These are phyloP conservation scores for Orientallactaga sibirica DNA, from an alignment of 2,797 vertebrate species.

Conservation along the genomic window DNA sequence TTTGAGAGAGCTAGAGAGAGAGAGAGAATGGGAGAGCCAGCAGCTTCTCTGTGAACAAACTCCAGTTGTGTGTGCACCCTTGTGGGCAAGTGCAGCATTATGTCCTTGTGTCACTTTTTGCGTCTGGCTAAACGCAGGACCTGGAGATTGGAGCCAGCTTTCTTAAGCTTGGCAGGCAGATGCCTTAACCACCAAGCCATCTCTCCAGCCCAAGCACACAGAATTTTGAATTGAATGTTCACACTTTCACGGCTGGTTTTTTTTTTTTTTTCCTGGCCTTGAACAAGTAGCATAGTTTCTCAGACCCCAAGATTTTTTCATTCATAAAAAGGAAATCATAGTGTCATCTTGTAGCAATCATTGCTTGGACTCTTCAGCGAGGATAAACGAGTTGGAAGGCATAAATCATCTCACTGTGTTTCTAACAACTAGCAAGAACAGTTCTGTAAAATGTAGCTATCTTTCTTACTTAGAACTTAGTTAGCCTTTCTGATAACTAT, in stretches of 20 bases:
- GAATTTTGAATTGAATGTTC: slow-evolving; percentile 5
- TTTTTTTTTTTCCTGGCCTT: neutral
- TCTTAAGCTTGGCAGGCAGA: too few species aligned
- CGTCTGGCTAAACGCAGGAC: too few species aligned
- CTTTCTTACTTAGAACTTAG: neutral
- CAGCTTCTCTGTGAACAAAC: too few species aligned
- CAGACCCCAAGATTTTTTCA: slow-evolving; percentile 1
- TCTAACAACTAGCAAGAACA: neutral
- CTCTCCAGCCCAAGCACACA: neutral
- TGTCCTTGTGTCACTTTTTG: too few species aligned
- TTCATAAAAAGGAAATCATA: neutral
- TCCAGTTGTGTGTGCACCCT: too few species aligned
- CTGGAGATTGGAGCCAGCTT: too few species aligned
- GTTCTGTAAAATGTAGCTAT: neutral
- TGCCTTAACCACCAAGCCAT: too few species aligned
- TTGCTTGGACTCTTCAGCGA: neutral
- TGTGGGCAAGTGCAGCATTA: too few species aligned
- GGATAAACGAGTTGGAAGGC: neutral
- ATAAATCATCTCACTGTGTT: neutral
- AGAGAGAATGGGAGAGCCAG: too few species aligned
- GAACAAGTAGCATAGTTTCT: neutral
- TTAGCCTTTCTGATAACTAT: neutral
- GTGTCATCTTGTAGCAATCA: neutral
- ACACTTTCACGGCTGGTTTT: neutral
- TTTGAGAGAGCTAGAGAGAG: neutral